These are phyloP conservation scores for Drosophila setosimentum DNA, from an alignment of 2,888 invertebrate genomes.

Conservation along the genomic window DNA sequence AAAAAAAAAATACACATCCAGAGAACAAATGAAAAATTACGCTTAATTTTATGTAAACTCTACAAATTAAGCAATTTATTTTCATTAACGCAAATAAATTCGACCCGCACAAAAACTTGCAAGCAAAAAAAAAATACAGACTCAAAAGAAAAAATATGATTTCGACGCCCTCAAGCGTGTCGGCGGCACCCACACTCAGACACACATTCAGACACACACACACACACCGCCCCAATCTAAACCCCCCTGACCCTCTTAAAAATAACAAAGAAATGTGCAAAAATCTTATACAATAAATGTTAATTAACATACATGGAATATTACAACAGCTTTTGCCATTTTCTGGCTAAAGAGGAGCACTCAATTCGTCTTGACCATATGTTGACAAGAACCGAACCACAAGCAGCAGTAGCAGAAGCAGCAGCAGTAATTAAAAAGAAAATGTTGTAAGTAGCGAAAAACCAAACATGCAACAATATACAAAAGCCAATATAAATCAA, in stretches of 20 bases:
- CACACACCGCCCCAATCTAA: slow-evolving; percentile 2
- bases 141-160: slow-evolving; percentile 41
- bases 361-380: slow-evolving; percentile 38
- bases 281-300: slow-evolving; percentile 18
- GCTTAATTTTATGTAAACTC: slow-evolving; percentile 61
- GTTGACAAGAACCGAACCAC: slow-evolving; percentile 37
- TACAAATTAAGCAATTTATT: slow-evolving; percentile 76
- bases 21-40: slow-evolving; percentile 40
- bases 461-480: slow-evolving; percentile 25
- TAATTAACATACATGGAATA: slow-evolving; percentile 32
- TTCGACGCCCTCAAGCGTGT: slow-evolving; percentile 62
- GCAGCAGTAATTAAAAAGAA: slow-evolving; percentile 43
- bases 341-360: background rate
- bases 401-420: background rate
- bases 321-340: slow-evolving; percentile 11
- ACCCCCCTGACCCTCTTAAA: background rate
- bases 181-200: slow-evolving; percentile 19
- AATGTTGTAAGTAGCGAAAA: slow-evolving; percentile 47
- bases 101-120: slow-evolving; percentile 35
- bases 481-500: slow-evolving; percentile 67
- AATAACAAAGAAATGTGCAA: slow-evolving; percentile 24
- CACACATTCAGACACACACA: background rate
- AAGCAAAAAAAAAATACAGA: slow-evolving; percentile 7
- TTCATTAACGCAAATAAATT: slow-evolving; percentile 69
- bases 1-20: background rate